Evolutionary conservation across 2,113 vertebrate species (phyloP), one percentile per base, ranked within the genome.

Genomic region (Etheostoma spectabile): DNA sequence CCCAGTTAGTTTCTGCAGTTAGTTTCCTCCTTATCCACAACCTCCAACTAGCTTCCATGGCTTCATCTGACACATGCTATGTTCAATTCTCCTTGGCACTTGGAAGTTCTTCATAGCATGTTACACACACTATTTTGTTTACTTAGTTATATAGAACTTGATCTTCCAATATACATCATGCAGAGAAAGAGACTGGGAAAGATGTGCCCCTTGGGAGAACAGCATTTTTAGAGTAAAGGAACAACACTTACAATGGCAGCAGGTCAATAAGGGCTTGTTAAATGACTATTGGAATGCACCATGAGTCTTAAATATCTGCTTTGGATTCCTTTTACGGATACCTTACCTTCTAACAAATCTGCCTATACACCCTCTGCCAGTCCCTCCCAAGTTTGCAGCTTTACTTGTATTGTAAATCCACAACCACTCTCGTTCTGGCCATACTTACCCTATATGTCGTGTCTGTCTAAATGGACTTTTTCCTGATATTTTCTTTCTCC

Each of bases 301-400:
- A 74, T 33, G 71, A 56, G 42, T 67, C 65, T 82, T 48, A 24
- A 77, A 78, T 61, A 75, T 84, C 77, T 27, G 59, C 56, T 80
- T 59, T 30, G n/a, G 57, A 42, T 73, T 86, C 12, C 21, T 35
- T 75, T 22, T 30, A 59, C 24, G 21, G 67, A 73, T 30, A 57
- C n/a, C 14, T 16, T 45, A 67, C 15, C 85, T 30, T 65, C 22
- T 30, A 4, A 30, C 49, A 77, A 13, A 78, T 76, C 16, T 22
- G 45, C 48, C 55, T 64, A 33, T 46, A 76, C 77, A 69, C 35
- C 22, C 65, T 63, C 12, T 63, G 8, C 15, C 35, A 27, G 27
- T 61, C 42, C 45, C 13, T n/a, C 27, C 13, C n/a, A 49, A 15
- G 38, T 71, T 74, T 71, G 51, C 53, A 85, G 60, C 52, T 38